These are phyloP conservation scores for Crenichthys baileyi DNA, from an alignment of 2,797 vertebrate genomes.

Conservation along the genomic window DNA sequence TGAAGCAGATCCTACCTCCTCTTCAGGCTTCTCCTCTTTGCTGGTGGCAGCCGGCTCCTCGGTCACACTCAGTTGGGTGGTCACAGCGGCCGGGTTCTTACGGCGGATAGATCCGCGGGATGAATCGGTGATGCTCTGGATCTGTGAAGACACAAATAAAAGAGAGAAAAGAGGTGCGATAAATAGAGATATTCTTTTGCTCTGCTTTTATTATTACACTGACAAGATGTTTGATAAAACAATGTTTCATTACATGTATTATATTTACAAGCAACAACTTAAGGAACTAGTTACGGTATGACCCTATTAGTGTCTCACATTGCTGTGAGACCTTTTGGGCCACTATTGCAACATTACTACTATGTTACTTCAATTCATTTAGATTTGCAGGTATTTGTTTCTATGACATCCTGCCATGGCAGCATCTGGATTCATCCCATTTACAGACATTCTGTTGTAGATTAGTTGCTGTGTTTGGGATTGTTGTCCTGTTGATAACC, in stretches of 20 bases:
- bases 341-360: neutral
- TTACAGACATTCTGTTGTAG: neutral
- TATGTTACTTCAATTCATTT: neutral
- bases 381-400: neutral
- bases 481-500: neutral
- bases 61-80: slow-evolving; percentile 89
- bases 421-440: neutral
- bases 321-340: neutral
- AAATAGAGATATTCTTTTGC: neutral
- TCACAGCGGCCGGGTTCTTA: slow-evolving; percentile 91
- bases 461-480: neutral
- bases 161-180: neutral
- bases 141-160: slow-evolving; percentile 75
- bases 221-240: slow-evolving; percentile 1
- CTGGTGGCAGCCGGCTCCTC: slow-evolving; percentile 88
- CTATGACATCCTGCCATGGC: neutral
- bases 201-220: neutral
- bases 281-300: neutral
- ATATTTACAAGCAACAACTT: neutral
- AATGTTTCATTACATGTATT: neutral
- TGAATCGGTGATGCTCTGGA: slow-evolving; percentile 97
- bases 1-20: slow-evolving; percentile 79
- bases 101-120: slow-evolving; percentile 97
- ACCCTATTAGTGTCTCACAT: neutral
- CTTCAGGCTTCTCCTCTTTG: slow-evolving; percentile 95